These are phyloP conservation scores for Lycaon pictus DNA, from an alignment of 2,113 vertebrate species.

Conservation along the genomic window DNA sequence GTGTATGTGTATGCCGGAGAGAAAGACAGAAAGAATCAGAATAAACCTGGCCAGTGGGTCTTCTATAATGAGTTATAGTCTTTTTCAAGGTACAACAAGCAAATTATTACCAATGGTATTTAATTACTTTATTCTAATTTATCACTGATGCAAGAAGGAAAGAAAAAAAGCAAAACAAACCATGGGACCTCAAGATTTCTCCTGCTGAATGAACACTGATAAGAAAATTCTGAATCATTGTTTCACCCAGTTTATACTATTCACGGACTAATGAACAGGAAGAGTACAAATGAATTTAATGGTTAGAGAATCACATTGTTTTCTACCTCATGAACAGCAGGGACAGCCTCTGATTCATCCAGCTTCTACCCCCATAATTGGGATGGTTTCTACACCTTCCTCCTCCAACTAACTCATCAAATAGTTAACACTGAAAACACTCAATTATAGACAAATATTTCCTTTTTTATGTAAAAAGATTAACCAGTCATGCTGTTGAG, in stretches of 20 bases:
- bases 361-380: neutral
- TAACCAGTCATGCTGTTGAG: neutral
- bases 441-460: slow-evolving; percentile 32
- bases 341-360: slow-evolving; percentile 61
- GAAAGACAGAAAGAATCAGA: neutral
- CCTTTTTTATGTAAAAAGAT: neutral
- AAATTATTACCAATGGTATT: slow-evolving; percentile 67
- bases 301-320: slow-evolving; percentile 70
- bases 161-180: slow-evolving; percentile 67
- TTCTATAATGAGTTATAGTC: slow-evolving; percentile 62
- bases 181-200: slow-evolving; percentile 46
- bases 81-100: slow-evolving; percentile 73
- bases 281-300: slow-evolving; percentile 75
- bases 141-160: slow-evolving; percentile 66
- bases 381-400: neutral
- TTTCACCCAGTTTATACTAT: slow-evolving; percentile 75
- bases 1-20: neutral
- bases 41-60: neutral
- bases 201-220: slow-evolving; percentile 69
- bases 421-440: neutral
- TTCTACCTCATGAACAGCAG: slow-evolving; percentile 70
- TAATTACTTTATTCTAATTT: slow-evolving; percentile 74
- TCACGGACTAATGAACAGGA: slow-evolving; percentile 72
- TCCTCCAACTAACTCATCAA: neutral
- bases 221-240: slow-evolving; percentile 74